Conservation (phyloP, 2,888 invertebrate genomes). For the Latheticus oryzae region DNA sequence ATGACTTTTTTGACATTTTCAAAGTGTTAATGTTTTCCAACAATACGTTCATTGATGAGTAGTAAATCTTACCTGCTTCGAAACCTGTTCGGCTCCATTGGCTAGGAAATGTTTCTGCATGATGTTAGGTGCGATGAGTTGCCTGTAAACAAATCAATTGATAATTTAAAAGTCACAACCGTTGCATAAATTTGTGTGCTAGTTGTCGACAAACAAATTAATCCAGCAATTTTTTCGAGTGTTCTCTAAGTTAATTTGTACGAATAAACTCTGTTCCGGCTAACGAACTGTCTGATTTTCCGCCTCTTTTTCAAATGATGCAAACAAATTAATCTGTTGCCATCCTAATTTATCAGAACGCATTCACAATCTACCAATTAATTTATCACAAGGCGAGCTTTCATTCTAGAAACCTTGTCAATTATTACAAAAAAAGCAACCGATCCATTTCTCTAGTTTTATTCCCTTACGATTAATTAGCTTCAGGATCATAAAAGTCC, state of each 20-base stretch:
- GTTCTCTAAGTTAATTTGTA: conserved; percentile 37
- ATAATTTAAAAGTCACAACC: conserved; percentile 25
- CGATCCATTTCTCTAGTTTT: conserved; percentile 12
- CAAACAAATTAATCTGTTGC: conserved; percentile 51
- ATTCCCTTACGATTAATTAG: conserved; percentile 45
- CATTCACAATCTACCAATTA: conserved; percentile 52
- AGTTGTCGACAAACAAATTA: conserved; percentile 31
- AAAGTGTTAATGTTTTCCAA: conserved; percentile 4
- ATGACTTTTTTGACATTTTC: conserved; percentile 29
- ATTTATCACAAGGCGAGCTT: conserved; percentile 45
- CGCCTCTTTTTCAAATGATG: conserved; percentile 39
- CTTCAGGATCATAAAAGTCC: conserved; percentile 45
- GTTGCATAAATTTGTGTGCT: conserved; percentile 13
- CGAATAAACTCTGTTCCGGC: conserved; percentile 31
- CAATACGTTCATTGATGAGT: not conserved
- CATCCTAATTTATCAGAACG: conserved; percentile 50
- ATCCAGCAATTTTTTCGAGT: conserved; percentile 36
- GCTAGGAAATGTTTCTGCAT: conserved; percentile 90
- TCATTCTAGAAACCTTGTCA: conserved; percentile 12
- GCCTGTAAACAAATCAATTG: conserved; percentile 72
- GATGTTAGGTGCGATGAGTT: conserved; percentile 93
- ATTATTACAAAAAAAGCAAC: conserved; percentile 13
- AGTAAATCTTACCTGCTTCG: conserved; percentile 77
- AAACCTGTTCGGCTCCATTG: conserved; percentile 85
- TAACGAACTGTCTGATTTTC: conserved; percentile 41